A percentile compares a stretch with the other conserved stretches of the same genome.
Conservation (phyloP, 2,113 vertebrate species). For the Gallinago undulata region DNA sequence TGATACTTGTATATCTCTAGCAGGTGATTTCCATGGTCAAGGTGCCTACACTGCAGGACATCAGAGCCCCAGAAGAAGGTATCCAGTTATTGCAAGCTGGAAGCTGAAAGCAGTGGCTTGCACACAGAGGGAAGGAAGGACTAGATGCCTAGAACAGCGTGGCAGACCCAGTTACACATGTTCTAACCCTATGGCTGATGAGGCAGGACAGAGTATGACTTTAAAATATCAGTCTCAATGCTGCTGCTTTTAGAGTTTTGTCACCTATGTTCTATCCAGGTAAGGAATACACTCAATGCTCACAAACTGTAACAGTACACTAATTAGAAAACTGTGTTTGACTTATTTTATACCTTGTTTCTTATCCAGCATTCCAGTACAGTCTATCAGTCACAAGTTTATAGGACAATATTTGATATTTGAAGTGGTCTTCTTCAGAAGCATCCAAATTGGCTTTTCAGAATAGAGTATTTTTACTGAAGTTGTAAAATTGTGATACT, state of each 20-base stretch:
- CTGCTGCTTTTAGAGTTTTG: no score
- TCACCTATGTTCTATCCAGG: neutral
- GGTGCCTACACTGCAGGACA: rapidly evolving
- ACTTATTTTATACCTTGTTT: neutral
- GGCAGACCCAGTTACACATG: rapidly evolving
- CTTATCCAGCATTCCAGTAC: neutral
- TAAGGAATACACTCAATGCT: neutral
- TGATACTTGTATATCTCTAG: neutral
- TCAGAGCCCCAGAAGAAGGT: neutral
- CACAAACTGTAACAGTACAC: neutral
- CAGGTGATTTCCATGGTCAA: neutral
- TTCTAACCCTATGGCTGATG: neutral
- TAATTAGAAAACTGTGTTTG: neutral
- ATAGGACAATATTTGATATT: neutral
- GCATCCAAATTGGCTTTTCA: neutral
- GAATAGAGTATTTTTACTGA: neutral
- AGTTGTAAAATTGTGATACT: neutral
- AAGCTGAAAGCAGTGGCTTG: neutral
- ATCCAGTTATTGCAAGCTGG: neutral
- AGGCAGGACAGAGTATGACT: neutral
- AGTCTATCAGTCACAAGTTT: neutral
- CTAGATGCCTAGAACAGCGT: neutral
- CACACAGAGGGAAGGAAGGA: neutral
- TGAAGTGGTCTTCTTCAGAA: neutral
- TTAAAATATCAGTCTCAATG: no score